phyloP scores from a whole-genome alignment of 2,797 vertebrate genomes.

The Macropus fuliginosus region DNA sequence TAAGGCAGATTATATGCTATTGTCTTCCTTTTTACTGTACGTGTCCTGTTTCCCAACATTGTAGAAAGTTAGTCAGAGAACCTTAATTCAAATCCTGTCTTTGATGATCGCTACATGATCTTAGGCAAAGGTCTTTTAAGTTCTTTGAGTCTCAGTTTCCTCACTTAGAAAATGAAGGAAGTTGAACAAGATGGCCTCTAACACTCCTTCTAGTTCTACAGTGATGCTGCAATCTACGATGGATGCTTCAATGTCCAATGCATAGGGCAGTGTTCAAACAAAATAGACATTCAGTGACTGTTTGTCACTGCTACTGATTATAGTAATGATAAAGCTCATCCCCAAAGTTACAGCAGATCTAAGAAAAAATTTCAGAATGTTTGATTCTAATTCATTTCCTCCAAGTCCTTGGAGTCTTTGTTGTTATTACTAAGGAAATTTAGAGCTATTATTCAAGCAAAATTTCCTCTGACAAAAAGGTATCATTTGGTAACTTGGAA shows the following conservation, averaged over 20 bases:
- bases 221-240: too few species aligned
- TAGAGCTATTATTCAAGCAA: background rate
- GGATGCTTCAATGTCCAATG: too few species aligned
- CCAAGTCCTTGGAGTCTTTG: background rate
- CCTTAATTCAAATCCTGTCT: background rate
- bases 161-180: background rate
- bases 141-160: background rate
- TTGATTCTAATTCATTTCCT: background rate
- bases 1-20: too few species aligned
- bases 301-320: background rate
- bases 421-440: background rate
- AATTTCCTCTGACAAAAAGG: background rate
- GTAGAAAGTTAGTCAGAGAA: background rate
- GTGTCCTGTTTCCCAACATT: background rate
- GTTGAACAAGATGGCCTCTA: background rate
- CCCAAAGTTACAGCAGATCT: background rate
- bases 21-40: background rate
- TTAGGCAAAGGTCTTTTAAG: background rate
- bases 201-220: background rate
- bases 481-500: constrained; percentile 27
- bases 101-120: background rate
- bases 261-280: too few species aligned
- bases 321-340: background rate
- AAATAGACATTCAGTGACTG: background rate
- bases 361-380: background rate